Conservation (phyloP, 2,888 invertebrate species). For the Scrobipalpa costella region DNA sequence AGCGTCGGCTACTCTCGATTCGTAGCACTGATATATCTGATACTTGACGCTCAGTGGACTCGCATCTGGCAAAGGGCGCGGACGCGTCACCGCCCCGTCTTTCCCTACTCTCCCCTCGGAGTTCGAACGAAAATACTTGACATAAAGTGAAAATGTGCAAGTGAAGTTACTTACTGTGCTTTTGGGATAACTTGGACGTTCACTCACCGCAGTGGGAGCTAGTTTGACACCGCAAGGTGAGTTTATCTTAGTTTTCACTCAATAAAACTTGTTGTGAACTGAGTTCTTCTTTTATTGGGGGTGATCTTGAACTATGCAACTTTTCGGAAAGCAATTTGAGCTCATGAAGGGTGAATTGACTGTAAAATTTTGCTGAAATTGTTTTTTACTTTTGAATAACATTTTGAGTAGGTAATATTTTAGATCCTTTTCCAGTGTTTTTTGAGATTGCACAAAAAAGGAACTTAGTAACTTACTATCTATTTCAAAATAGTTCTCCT, state of each 20-base stretch:
- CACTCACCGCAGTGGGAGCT: neutral
- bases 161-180: slow-evolving; percentile 9
- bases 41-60: neutral
- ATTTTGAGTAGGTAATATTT: neutral
- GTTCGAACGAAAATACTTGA: neutral
- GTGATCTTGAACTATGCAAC: neutral
- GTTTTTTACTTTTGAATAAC: neutral
- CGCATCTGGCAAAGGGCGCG: slow-evolving; percentile 4
- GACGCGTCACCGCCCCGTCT: neutral
- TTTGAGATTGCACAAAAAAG: no score
- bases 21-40: neutral
- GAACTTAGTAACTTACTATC: no score
- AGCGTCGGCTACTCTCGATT: neutral
- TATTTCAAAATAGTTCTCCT: no score
- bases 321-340: neutral
- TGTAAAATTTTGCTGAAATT: neutral
- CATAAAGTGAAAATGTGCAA: slow-evolving; percentile 3
- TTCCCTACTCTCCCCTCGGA: neutral
- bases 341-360: neutral
- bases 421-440: no score
- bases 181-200: slow-evolving; percentile 2
- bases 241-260: neutral
- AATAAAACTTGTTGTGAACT: neutral
- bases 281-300: neutral
- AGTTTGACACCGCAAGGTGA: neutral